Evolutionary conservation across 2,113 vertebrate species (phyloP).

Genomic region (Candoia aspera): DNA sequence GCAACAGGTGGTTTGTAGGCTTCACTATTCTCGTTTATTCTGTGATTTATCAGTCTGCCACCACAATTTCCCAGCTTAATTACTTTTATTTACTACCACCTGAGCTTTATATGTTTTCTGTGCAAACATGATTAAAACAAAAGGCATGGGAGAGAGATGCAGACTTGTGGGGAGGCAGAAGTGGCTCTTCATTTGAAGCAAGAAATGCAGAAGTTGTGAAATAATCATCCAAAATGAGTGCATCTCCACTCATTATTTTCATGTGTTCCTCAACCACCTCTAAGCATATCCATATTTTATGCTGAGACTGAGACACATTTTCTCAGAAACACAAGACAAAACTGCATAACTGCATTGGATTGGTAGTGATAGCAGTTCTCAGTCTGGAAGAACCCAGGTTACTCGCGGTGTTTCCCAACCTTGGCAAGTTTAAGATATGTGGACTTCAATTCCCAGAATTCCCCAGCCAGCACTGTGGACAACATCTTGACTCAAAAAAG

Average conservation of each 20-base stretch:
- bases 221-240: not conserved
- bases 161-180: not conserved
- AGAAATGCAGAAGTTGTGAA: not conserved
- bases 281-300: not conserved
- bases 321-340: not conserved
- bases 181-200: not conserved
- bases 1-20: not conserved
- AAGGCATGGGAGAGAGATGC: not conserved
- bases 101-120: not conserved
- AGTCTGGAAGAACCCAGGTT: not conserved
- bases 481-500: too few relatives aligned
- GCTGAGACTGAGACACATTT: not conserved
- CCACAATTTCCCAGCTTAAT: not conserved
- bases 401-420: not conserved
- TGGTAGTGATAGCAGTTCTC: not conserved
- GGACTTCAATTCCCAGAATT: not conserved
- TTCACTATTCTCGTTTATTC: not conserved
- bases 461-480: not conserved
- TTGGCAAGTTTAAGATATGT: not conserved
- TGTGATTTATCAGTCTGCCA: not conserved
- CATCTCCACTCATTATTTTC: not conserved
- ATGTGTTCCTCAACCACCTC: not conserved
- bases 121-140: not conserved
- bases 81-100: not conserved
- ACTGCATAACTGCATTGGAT: not conserved